These are phyloP conservation scores for Pteromalus puparum DNA, from an alignment of 1,140 invertebrate genomes.

Conservation along the genomic window DNA sequence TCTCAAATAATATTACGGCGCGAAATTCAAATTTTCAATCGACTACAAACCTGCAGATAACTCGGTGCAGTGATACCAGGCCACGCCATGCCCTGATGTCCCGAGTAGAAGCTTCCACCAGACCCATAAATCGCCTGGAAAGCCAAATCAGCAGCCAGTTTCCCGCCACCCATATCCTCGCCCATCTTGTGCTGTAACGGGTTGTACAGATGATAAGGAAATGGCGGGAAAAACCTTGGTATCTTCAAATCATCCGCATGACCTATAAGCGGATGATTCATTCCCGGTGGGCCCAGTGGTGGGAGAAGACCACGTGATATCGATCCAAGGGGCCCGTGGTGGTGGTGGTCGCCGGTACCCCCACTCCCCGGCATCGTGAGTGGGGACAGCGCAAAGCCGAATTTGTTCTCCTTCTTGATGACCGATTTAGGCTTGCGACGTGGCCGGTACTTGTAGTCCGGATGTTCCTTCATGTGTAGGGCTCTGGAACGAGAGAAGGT, in stretches of 20 bases:
- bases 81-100: constrained; percentile 67
- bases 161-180: constrained; percentile 74
- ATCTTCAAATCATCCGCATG: constrained; percentile 81
- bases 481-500: constrained; percentile 79
- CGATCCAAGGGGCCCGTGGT: constrained; percentile 61
- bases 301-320: constrained; percentile 79
- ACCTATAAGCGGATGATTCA: constrained; percentile 77
- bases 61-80: constrained; percentile 65
- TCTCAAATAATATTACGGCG: constrained; percentile 60
- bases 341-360: constrained; percentile 60
- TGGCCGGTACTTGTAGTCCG: constrained; percentile 96
- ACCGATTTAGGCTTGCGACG: constrained; percentile 90
- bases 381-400: constrained; percentile 81
- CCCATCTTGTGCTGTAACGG: constrained; percentile 80
- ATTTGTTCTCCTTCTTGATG: constrained; percentile 85
- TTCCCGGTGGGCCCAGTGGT: constrained; percentile 76
- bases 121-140: constrained; percentile 78
- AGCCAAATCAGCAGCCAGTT: constrained; percentile 81
- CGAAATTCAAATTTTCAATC: constrained; percentile 46
- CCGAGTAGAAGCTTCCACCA: constrained; percentile 74
- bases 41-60: constrained; percentile 55
- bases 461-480: constrained; percentile 97
- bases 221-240: constrained; percentile 81
- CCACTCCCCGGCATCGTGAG: constrained; percentile 73
- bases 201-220: constrained; percentile 81